Base-by-base conservation (phyloP, 2,113 vertebrate genomes). In the Bos javanicus region DNA sequence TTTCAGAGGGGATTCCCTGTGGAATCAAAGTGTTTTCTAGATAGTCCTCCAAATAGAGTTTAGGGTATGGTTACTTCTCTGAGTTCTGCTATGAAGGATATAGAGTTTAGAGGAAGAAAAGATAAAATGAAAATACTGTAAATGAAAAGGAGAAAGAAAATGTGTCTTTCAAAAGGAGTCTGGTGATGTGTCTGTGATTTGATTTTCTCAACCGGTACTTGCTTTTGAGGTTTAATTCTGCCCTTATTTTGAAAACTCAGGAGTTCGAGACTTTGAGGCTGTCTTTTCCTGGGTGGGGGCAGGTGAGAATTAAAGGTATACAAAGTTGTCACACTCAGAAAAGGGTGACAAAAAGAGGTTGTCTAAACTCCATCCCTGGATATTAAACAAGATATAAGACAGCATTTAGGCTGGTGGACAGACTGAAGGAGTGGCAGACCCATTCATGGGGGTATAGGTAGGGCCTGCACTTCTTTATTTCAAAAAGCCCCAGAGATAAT, bases 1-100 rank as follows among this genome's bases (percentile, higher is more conserved):
- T 89, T 96, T 71, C 50, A 50, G 60, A 98, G 85, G 83, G n/a
- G 94, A 89, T 89, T 93, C 56, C 67, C 48, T 39, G 5, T 21
- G 67, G 82, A 64, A 91, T 67, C 48, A 76, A 93, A 83, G 56
- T 71, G 62, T 90, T 83, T 23, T 91, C 52, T 52, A 54, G 28
- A n/a, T 6, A 67, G 62, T 87, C 23, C 74, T 80, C 48, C 26
- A 90, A 57, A 81, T 8, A 12, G 39, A 59, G 74, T 43, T 84
- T 82, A 81, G 36, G 74, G 23, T 33, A 25, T 1, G 28, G 15
- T 46, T 92, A 90, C 11, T 57, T 39, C 67, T 39, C 67, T 71
- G n/a, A 71, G 36, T 71, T 39, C n/a, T 71, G n/a, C 67, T 39
- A 39, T 39, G 67, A 39, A 39, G 67, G 67, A 23, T 39, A 71